Conservation (phyloP, 2,797 vertebrate genomes). For the Periparus ater region DNA sequence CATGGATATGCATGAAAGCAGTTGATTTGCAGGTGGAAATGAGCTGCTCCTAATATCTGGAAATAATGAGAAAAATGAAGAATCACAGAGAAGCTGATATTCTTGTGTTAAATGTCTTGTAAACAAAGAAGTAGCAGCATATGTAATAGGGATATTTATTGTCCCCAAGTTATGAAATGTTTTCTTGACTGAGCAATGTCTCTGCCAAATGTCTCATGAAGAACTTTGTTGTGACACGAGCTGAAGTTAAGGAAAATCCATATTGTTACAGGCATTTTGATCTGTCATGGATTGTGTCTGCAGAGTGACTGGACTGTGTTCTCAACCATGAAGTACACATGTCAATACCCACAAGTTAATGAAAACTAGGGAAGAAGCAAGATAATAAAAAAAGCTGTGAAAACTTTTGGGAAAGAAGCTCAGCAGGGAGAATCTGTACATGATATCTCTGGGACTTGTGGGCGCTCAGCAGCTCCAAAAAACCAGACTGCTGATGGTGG, state of each 20-base stretch:
- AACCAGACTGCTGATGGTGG: neutral
- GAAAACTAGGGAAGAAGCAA: neutral
- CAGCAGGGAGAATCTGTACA: neutral
- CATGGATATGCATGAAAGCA: neutral
- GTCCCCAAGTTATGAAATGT: constrained; percentile 7
- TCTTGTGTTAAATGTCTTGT: neutral
- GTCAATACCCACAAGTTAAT: neutral
- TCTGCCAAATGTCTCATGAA: neutral
- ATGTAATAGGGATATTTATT: neutral
- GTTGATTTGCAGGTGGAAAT: constrained; percentile 10
- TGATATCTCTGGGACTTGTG: neutral
- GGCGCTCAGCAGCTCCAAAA: neutral
- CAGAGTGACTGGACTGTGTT: neutral
- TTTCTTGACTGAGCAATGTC: neutral
- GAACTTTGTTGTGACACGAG: constrained; percentile 24
- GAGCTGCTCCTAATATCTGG: neutral
- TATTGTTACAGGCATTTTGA: constrained; percentile 19
- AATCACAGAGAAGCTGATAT: neutral
- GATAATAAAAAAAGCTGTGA: neutral
- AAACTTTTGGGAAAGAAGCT: neutral
- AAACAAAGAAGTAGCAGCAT: neutral
- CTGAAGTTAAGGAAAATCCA: neutral
- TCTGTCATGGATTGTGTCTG: neutral
- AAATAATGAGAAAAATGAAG: constrained; percentile 11
- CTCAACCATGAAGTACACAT: neutral